Base-by-base conservation (phyloP, 1,140 invertebrate genomes). In the Drosophila eugracilis region DNA sequence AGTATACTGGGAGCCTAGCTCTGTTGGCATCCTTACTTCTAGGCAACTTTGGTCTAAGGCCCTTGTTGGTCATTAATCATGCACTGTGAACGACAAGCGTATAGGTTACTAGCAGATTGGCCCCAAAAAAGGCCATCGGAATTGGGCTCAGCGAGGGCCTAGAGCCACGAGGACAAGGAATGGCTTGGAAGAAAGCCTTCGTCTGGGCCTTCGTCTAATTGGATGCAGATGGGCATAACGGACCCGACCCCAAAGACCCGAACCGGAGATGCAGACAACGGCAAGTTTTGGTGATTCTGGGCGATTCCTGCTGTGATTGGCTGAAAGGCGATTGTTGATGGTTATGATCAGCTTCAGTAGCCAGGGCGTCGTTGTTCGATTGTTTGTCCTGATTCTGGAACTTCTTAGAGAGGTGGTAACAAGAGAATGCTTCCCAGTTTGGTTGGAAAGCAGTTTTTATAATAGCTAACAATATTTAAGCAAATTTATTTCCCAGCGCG, bases 1-100 rank as follows among this genome's bases (percentile, higher is more conserved):
- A 12, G 5, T 32, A n/a, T 14, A 21, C 28, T 48, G 50, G 26
- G 39, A 44, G 36, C 47, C 42, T 5, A 50, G 53, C 44, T 77
- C 37, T 26, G 42, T 21, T 74, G 55, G 69, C 75, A 78, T 83
- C 78, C 79, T 75, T 65, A 74, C 39, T 36, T 53, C 1, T 30
- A 14, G 22, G 32, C 59, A 52, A 45, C 72, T 71, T 62, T 63
- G 59, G 69, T 85, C 74, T 73, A 45, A 57, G 83, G 83, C 83
- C 83, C 83, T 88, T 86, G 83, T 83, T 83, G 83, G 83, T 83
- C 83, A 86, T 86, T 86, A 86, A 86, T 86, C 83, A 86, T 86
- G 83, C 78, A 60, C 78, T 88, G 74, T 89, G 78, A 86, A 88
- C 84, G 83, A 88, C 83, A 86, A 86, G 83, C 78, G 83, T 78